These are phyloP conservation scores for Tetramorium simillimum DNA, from an alignment of 1,140 invertebrate genomes.

Conservation along the genomic window DNA sequence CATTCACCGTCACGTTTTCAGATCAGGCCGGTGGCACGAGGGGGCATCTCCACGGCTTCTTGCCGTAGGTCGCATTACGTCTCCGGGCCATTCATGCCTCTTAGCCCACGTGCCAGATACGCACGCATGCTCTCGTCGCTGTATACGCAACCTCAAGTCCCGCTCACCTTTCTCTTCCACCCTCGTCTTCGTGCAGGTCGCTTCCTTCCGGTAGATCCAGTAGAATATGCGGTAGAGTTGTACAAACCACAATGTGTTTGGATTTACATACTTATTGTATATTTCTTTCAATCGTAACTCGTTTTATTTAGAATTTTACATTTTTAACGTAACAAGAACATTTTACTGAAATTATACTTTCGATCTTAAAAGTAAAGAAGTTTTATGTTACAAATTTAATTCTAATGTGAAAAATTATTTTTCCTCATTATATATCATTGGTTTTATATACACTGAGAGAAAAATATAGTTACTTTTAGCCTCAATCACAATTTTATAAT, in stretches of 20 bases:
- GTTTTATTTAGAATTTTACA: background rate
- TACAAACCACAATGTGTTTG: background rate
- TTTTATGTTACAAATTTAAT: no score
- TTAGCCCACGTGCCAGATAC: conserved; percentile 36
- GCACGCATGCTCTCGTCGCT: conserved; percentile 40
- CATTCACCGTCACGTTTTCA: conserved; percentile 73
- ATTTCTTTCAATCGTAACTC: background rate
- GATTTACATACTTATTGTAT: background rate
- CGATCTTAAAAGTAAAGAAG: no score
- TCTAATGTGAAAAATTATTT: no score
- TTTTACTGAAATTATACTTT: no score
- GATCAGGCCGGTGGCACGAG: conserved; percentile 44
- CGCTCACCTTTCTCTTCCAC: conserved; percentile 30
- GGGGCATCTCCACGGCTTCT: conserved; percentile 79
- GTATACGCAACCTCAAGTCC: conserved; percentile 17
- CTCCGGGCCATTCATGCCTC: conserved; percentile 78
- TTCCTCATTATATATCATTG: no score
- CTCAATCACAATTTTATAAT: no score
- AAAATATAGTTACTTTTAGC: no score
- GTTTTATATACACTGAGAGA: no score
- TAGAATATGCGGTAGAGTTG: background rate
- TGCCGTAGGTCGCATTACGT: conserved; percentile 79
- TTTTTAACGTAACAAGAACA: no score
- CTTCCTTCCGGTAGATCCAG: background rate
- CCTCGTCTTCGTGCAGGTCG: conserved; percentile 16